Evolutionary conservation across 2,797 vertebrate genomes (phyloP), one percentile per base, ranked within the genome.

Genomic region (Scomberomorus guttatus): DNA sequence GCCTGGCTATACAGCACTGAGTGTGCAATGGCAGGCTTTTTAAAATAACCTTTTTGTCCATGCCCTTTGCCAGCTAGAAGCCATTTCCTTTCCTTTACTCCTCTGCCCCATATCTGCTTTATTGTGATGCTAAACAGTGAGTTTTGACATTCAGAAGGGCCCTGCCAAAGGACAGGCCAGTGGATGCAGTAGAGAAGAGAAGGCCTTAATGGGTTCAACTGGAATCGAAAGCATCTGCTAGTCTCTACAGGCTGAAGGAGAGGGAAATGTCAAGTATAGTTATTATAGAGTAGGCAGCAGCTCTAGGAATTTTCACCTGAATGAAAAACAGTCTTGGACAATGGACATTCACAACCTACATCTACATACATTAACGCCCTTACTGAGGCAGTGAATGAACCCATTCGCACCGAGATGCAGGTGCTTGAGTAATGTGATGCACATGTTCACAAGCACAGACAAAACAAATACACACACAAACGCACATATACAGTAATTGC

Each of bases 141-240:
- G 82, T 86, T 92, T 86, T 92, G 90, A 92, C 91, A 94, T 91
- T 93, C 90, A 92, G 84, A 63, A 73, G 71, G 57, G 72, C 72
- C 82, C 64, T 78, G 84, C 85, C 87, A 91, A 92, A 92, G 89
- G 89, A 92, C 89, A 91, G 74, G 82, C 81, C 80, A 80, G 77
- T 84, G 88, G 88, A 89, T 82, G 77, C 79, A 85, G 85, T 63
- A 80, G 67, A 87, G 80, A 90, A 88, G 86, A 90, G 80, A 88
- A 89, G 82, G 70, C 81, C 86, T 90, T 93, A 94, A 93, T 92
- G 84, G 91, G 85, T 91, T 92, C 91, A 91, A 91, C 88, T 91
- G 91, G 91, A 93, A 93, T 92, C 85, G 87, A 91, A 93, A 91
- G 89, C 89, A 92, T 93, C 79, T 88, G 83, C 84, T 85, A 84